Base-by-base conservation (phyloP, 2,113 vertebrate species). In the Ptilonorhynchus violaceus region DNA sequence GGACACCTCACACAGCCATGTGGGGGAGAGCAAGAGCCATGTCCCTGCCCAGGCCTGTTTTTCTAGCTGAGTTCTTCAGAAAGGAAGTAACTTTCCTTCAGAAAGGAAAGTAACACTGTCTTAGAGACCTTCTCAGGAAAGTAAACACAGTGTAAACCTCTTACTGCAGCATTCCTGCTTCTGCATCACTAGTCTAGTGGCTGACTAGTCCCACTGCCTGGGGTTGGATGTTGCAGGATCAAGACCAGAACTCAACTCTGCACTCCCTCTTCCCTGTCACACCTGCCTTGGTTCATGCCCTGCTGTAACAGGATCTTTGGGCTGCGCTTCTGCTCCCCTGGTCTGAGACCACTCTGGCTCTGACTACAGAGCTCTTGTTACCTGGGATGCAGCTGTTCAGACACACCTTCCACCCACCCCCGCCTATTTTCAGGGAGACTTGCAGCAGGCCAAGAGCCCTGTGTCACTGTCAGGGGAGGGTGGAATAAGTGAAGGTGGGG, bases 21-120 rank as follows among this genome's bases (percentile, higher is more conserved):
- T 8, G 2, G 15, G 21, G 33, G n/a, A 73, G 56, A 88, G 75
- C 55, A 47, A 42, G 46, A 83, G 10, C 67, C 0, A 0, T 39
- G 42, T 33, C 39, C 66, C 23, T 85, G 42, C 17, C 44, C 30
- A 49, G 66, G n/a, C n/a, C 37, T 41, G 20, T 58, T 79, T 58
- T 42, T 53, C 25, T 72, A 33, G 31, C 19, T 76, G 31, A 64
- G 8, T 56, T 88, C 58, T 76, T 88, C 47, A 20, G n/a, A n/a
- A n/a, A n/a, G n/a, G n/a, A n/a, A n/a, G n/a, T n/a, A n/a, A n/a
- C n/a, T n/a, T n/a, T n/a, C n/a, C n/a, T n/a, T n/a, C n/a, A n/a
- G n/a, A n/a, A 44, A 75, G 44, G 66, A 52, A 64, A 56, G 47
- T 60, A 63, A 58, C 13, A 4, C 44, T 79, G 68, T 55, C 30